A percentile compares a stretch with the other conserved stretches of the same genome.
phyloP scores from a whole-genome alignment of 37 sponge, comb jelly and placozoan genomes.

The Spongilla lacustris region DNA sequence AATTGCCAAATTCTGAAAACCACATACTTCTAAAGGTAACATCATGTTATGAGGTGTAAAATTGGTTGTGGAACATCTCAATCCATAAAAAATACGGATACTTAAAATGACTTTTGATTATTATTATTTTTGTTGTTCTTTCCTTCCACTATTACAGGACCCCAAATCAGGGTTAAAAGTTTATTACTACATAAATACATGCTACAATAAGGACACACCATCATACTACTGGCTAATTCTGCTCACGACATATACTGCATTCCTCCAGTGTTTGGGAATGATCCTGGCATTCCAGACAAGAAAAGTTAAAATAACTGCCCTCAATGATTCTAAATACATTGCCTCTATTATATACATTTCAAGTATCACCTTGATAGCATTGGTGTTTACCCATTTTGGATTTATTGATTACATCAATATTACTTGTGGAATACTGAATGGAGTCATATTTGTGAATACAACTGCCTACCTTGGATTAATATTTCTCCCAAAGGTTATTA shows the following conservation, averaged over 20 bases:
- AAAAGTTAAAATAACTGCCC: constrained; percentile 48
- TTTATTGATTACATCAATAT: constrained; percentile 19
- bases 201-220: no score
- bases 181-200: no score
- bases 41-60: no score
- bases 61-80: no score
- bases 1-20: no score
- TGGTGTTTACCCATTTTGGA: constrained; percentile 22
- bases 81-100: no score
- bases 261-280: constrained; percentile 38
- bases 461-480: constrained; percentile 35
- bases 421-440: constrained; percentile 38
- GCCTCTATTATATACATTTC: constrained; percentile 50
- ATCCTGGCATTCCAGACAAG: constrained; percentile 57
- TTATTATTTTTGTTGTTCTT: neutral
- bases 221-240: constrained; percentile 6
- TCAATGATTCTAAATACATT: constrained; percentile 63
- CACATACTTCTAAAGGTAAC: no score
- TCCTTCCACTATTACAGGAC: no score
- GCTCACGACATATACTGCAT: neutral
- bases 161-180: no score
- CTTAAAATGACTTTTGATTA: no score
- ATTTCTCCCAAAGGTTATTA: constrained; percentile 60
- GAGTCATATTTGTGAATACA: constrained; percentile 11
- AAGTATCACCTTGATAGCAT: constrained; percentile 11